Evolutionary conservation across 2,888 invertebrate species (phyloP).

Genomic region (Drosophila recens): DNA sequence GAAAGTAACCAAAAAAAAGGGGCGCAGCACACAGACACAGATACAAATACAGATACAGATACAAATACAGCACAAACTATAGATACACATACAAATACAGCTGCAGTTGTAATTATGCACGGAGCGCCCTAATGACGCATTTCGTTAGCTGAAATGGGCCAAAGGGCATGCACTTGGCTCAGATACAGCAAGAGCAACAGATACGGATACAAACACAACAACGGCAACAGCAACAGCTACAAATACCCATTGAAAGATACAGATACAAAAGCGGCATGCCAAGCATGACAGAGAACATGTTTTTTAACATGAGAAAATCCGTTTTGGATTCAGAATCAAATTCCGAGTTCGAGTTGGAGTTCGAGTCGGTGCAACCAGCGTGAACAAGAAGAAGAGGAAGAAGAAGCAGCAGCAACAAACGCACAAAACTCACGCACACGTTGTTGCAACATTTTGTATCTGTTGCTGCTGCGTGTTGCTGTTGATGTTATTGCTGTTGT

Average conservation of each 20-base stretch:
- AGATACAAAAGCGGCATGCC: constrained; percentile 31
- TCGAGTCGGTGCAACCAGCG: constrained; percentile 59
- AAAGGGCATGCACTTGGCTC: constrained; percentile 77
- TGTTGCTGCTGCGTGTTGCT: constrained; percentile 8
- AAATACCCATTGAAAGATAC: constrained; percentile 21
- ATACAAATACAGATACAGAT: constrained; percentile 3
- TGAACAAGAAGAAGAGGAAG: constrained; percentile 52
- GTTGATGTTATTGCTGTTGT: constrained; percentile 23
- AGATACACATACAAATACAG: constrained; percentile 13
- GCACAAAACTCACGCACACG: constrained; percentile 65
- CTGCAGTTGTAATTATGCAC: constrained; percentile 66
- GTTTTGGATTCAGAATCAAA: background rate
- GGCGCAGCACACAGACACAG: constrained; percentile 29
- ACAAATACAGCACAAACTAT: background rate
- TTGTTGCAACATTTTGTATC: constrained; percentile 34
- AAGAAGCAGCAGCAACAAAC: constrained; percentile 29
- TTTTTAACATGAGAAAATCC: constrained; percentile 38
- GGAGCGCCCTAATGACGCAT: constrained; percentile 71
- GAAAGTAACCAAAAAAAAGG: constrained; percentile 30
- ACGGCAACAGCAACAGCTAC: background rate
- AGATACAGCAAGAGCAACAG: constrained; percentile 44
- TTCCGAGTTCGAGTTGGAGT: background rate
- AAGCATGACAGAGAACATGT: constrained; percentile 78
- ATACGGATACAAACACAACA: constrained; percentile 32
- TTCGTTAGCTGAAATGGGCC: constrained; percentile 54